phyloP scores from a whole-genome alignment of 1,140 invertebrate species.

The Halictus rubicundus region DNA sequence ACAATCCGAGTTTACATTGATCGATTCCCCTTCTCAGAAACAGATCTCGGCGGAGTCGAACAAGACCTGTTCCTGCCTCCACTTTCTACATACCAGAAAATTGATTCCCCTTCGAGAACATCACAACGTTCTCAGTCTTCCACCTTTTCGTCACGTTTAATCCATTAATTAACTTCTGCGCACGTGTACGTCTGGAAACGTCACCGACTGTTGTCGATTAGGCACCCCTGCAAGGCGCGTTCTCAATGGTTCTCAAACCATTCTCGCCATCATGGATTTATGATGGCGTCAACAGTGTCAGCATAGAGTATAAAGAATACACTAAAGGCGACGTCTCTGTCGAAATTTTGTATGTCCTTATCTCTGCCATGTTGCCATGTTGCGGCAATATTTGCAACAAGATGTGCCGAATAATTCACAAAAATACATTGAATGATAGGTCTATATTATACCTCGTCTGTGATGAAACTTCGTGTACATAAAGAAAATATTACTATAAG shows the following conservation, averaged over 20 bases:
- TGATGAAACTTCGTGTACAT: no score
- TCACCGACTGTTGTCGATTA: constrained; percentile 28
- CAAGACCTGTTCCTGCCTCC: neutral
- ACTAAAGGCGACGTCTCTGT: no score
- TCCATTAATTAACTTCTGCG: constrained; percentile 57
- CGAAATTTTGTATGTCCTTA: no score
- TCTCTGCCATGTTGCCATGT: no score
- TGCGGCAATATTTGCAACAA: no score
- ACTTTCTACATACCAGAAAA: neutral
- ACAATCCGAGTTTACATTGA: neutral
- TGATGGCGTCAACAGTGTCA: neutral
- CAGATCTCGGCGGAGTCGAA: neutral
- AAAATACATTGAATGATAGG: no score
- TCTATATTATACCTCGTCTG: no score
- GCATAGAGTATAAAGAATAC: neutral
- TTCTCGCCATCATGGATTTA: neutral
- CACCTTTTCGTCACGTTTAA: constrained; percentile 33
- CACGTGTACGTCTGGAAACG: constrained; percentile 45
- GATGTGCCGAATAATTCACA: no score
- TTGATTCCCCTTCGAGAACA: neutral
- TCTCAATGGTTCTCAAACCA: neutral
- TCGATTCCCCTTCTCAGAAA: neutral
- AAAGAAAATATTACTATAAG: no score
- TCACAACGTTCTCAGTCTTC: constrained; percentile 18
- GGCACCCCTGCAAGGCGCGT: constrained; percentile 7